Conservation (phyloP, 2,888 invertebrate genomes). For the Drosophila antonietae region DNA sequence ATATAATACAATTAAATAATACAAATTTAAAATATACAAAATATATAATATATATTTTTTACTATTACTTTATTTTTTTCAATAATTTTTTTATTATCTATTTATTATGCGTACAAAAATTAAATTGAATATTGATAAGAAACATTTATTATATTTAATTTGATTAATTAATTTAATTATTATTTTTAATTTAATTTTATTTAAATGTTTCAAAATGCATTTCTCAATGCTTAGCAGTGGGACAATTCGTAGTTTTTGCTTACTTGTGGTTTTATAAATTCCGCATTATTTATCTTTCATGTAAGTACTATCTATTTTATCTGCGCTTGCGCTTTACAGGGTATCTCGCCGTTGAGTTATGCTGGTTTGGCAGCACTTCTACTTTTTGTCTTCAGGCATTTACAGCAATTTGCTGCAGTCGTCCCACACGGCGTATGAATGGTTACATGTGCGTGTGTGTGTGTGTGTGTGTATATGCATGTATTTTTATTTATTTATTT, state of each 20-base stretch:
- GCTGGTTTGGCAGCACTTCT: background rate
- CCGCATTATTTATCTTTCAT: background rate
- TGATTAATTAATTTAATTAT: no score
- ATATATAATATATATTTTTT: no score
- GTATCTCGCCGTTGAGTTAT: conserved; percentile 8
- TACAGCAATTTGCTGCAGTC: conserved; percentile 48
- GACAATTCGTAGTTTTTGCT: background rate
- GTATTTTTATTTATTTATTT: background rate
- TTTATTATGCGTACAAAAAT: no score
- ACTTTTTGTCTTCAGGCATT: conserved; percentile 39
- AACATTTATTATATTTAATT: no score
- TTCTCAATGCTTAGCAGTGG: background rate
- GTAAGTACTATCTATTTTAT: background rate
- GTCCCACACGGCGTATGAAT: conserved; percentile 53
- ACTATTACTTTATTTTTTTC: no score
- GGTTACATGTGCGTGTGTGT: conserved; percentile 7
- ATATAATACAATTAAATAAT: no score
- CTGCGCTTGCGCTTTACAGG: background rate
- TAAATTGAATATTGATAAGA: no score
- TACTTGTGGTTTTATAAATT: background rate
- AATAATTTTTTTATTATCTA: no score
- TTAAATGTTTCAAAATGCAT: background rate
- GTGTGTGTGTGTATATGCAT: background rate
- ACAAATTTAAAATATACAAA: no score
- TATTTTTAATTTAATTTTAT: no score